Evolutionary conservation across 2,797 vertebrate genomes (phyloP).

Genomic region (Galaxias olidus): DNA sequence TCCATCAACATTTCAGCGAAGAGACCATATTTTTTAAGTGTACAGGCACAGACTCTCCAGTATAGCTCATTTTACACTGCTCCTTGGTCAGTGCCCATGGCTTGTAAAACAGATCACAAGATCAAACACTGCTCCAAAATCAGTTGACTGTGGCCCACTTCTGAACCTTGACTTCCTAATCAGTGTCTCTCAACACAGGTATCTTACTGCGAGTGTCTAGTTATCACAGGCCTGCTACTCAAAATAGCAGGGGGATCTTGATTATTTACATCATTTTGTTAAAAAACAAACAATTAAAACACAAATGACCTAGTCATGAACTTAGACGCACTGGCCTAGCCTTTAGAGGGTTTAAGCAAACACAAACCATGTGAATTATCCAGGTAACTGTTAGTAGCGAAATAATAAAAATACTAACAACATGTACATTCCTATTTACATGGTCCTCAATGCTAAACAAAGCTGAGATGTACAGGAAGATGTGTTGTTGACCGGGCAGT

Average conservation of each 20-base stretch:
- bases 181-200: conserved; percentile 26
- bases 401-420: conserved; percentile 29
- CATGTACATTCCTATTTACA: conserved; percentile 17
- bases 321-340: conserved; percentile 27
- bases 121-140: conserved; percentile 24
- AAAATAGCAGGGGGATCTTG: conserved; percentile 18
- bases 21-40: conserved; percentile 16
- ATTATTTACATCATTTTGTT: conserved; percentile 25
- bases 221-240: conserved; percentile 6
- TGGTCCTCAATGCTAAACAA: conserved; percentile 41
- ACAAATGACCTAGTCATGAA: conserved; percentile 18
- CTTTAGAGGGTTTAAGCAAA: conserved; percentile 28
- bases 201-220: not conserved
- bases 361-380: conserved; percentile 30
- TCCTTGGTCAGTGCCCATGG: not conserved
- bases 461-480: conserved; percentile 15
- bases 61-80: not conserved
- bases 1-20: conserved; percentile 28
- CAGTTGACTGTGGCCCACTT: conserved; percentile 31
- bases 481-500: not conserved
- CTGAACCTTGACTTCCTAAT: conserved; percentile 14
- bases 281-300: conserved; percentile 22
- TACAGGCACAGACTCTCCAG: not conserved
- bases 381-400: conserved; percentile 9
- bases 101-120: not conserved